Percentiles rank a stretch among this genome's conserved stretches.
These are phyloP conservation scores for Lepidurus arcticus DNA, from an alignment of 1,140 invertebrate genomes.

Conservation along the genomic window DNA sequence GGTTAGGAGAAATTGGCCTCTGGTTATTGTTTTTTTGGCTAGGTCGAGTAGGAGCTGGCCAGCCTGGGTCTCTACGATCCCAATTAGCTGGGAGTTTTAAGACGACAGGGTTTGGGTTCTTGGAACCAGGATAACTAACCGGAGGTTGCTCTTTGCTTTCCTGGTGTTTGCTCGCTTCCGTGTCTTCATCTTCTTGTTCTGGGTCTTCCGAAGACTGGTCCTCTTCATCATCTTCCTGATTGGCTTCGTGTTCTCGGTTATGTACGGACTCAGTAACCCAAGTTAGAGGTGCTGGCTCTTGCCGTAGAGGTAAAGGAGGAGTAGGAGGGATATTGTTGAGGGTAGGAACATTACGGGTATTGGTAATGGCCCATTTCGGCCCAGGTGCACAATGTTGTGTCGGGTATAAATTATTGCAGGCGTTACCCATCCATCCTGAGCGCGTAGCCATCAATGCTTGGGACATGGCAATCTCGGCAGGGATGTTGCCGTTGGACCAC, in stretches of 20 bases:
- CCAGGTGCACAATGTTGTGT: background rate
- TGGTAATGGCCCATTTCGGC: background rate
- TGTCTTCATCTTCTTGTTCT: too few relatives aligned
- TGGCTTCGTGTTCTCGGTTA: background rate
- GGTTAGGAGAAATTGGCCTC: background rate
- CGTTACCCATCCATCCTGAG: slow-evolving; percentile 32
- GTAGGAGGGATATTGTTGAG: background rate
- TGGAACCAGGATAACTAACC: background rate
- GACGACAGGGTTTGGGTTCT: background rate
- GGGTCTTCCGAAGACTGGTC: background rate
- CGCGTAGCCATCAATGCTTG: slow-evolving; percentile 31
- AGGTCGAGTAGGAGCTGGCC: background rate
- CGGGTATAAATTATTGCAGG: slow-evolving; percentile 27
- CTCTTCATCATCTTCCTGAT: background rate
- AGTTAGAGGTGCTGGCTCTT: background rate
- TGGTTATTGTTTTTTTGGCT: background rate
- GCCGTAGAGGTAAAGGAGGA: background rate
- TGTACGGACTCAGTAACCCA: background rate
- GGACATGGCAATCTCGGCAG: background rate
- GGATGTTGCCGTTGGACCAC: slow-evolving; percentile 20
- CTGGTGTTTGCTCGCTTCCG: background rate
- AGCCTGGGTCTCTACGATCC: background rate
- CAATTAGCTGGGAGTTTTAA: background rate
- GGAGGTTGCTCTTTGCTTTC: background rate
- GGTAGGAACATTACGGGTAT: background rate